Evolutionary conservation across 2,797 vertebrate species (phyloP), one percentile per base, ranked within the genome.

Genomic region (Hephaestus fuliginosus): DNA sequence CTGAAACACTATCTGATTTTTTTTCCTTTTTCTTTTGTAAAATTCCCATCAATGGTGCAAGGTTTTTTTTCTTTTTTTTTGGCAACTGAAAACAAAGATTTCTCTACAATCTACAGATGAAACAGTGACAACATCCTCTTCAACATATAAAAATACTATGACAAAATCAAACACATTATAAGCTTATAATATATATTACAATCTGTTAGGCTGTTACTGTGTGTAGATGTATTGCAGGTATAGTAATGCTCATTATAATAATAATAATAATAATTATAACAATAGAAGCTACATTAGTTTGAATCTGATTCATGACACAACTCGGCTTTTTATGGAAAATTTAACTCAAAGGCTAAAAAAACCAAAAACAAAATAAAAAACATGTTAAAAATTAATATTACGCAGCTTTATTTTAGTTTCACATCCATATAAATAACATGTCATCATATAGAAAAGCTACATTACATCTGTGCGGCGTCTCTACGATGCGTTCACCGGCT

Each of bases 111-210:
- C 83, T 84, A 91, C 76, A 84, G 56, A 88, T 53, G n/a, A 83
- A 15, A 87, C 80, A 74, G 62, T 43, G 62, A 80, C 76, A 51
- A 86, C 68, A 80, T 80, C 76, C 56, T 84, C 75, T 81, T 67
- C 68, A 91, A 91, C 88, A 92, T 91, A 92, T 55, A 91, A 93
- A 92, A 91, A 89, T 91, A 90, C 89, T 87, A 89, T 88, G 79
- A 89, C 78, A 75, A 94, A 95, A 91, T 92, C 93, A 55, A 96
- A 96, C 87, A 95, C 95, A 95, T 91, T 93, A 96, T 95, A 96
- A 95, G 95, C 95, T 95, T 93, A 94, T 95, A 93, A 84, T 89
- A 88, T 89, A 97, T 96, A 96, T 97, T 96, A 96, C 95, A 96
- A 96, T 96, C 95, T 96, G 95, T 96, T 92, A 95, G 95, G 93